A percentile compares a stretch with the other conserved stretches of the same genome.
phyloP scores from a whole-genome alignment of 2,888 invertebrate genomes.

The Rotaria magnacalcarata region DNA sequence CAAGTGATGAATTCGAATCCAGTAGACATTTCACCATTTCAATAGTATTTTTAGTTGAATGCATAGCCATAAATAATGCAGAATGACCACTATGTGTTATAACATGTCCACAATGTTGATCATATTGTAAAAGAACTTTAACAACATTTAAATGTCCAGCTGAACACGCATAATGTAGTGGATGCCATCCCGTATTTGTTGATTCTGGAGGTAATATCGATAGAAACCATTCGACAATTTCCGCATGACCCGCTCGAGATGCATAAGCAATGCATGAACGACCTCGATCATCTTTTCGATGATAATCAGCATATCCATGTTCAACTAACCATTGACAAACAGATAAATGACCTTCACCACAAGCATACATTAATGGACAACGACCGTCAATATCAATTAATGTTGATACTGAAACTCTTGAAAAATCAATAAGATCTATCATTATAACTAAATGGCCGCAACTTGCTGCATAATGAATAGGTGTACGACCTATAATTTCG shows the following conservation, averaged over 20 bases:
- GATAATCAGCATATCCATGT: not conserved
- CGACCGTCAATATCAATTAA: not conserved
- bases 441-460: not conserved
- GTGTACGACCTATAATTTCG: not conserved
- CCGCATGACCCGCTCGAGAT: not conserved
- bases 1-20: not conserved
- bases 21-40: not conserved
- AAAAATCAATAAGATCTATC: not conserved
- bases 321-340: not conserved
- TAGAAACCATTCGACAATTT: not conserved
- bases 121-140: not conserved
- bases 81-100: not conserved
- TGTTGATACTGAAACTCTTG: not conserved
- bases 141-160: not conserved
- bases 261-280: not conserved
- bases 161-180: not conserved
- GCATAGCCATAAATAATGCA: not conserved
- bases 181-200: not conserved
- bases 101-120: not conserved
- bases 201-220: not conserved
- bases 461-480: constrained; percentile 13
- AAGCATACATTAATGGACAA: not conserved
- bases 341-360: constrained; percentile 26
- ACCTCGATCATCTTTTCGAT: not conserved
- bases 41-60: not conserved